These are phyloP conservation scores for Paedocypris sp. DNA, from an alignment of 2,113 vertebrate species.

Conservation along the genomic window DNA sequence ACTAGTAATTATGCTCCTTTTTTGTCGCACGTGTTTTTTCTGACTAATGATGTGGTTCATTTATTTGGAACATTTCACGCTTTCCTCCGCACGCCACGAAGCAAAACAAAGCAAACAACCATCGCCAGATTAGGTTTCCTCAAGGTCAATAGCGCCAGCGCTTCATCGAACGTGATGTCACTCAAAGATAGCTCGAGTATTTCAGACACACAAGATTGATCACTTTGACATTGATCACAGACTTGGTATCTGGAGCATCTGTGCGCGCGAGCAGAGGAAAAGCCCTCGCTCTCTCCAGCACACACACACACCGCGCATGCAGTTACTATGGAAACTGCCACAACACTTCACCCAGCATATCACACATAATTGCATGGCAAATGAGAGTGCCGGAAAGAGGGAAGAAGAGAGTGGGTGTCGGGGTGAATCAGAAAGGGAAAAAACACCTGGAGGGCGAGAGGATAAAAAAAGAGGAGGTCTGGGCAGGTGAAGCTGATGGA, in stretches of 20 bases:
- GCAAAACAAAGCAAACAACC: no score
- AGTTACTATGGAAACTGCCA: constrained; percentile 51
- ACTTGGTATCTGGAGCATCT: constrained; percentile 4
- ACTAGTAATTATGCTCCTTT: not conserved
- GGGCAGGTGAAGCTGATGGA: not conserved
- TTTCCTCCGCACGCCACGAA: no score
- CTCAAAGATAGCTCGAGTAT: not conserved
- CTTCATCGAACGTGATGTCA: not conserved
- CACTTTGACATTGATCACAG: not conserved
- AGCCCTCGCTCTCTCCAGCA: constrained; percentile 30
- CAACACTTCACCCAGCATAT: constrained; percentile 36
- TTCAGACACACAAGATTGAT: not conserved
- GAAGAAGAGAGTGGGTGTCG: not conserved
- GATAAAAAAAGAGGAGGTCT: not conserved
- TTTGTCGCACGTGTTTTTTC: constrained; percentile 2
- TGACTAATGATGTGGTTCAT: constrained; percentile 9
- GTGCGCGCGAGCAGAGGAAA: constrained; percentile 41
- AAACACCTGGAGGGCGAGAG: not conserved
- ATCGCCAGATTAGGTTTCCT: not conserved
- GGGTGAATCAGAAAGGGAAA: not conserved
- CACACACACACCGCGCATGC: constrained; percentile 27
- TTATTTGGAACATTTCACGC: not conserved
- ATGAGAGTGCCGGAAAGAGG: not conserved
- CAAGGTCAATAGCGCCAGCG: not conserved
- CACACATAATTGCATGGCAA: constrained; percentile 22